phyloP scores from a whole-genome alignment of 1,140 invertebrate species.

The Monochamus saltuarius region DNA sequence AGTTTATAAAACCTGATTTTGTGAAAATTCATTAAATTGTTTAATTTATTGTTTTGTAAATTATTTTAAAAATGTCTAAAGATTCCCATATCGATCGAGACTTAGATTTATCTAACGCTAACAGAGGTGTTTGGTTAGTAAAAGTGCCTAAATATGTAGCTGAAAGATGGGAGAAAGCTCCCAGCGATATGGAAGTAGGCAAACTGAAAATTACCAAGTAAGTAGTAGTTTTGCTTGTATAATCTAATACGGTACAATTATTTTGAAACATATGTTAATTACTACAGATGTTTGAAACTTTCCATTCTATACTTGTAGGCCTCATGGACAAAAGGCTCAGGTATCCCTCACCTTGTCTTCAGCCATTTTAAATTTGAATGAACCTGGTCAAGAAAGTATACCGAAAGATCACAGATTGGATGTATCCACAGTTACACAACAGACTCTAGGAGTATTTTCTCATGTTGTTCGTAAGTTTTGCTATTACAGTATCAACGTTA shows the following conservation, averaged over 20 bases:
- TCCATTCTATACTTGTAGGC: constrained; percentile 52
- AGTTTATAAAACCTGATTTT: no score
- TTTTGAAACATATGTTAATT: no score
- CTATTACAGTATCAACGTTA: not conserved
- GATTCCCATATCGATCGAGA: constrained; percentile 66
- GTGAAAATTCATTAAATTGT: no score
- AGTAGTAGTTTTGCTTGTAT: constrained; percentile 26
- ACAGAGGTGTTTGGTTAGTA: constrained; percentile 90
- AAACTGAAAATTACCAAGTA: constrained; percentile 75
- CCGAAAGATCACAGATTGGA: constrained; percentile 89
- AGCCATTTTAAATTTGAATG: constrained; percentile 69
- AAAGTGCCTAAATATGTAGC: constrained; percentile 97
- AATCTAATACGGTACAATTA: no score
- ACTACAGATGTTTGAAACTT: no score
- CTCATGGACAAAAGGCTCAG: constrained; percentile 66
- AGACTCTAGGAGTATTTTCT: constrained; percentile 87
- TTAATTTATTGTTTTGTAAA: no score
- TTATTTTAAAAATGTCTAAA: constrained; percentile 43
- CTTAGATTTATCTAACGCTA: constrained; percentile 85
- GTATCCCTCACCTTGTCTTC: constrained; percentile 70
- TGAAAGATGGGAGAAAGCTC: constrained; percentile 84
- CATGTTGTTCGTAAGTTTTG: constrained; percentile 68
- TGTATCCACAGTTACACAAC: constrained; percentile 82
- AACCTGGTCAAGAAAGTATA: constrained; percentile 70
- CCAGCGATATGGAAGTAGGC: constrained; percentile 74